Base-by-base conservation (phyloP, 2,888 invertebrate genomes). In the Drosophila paramelanica region DNA sequence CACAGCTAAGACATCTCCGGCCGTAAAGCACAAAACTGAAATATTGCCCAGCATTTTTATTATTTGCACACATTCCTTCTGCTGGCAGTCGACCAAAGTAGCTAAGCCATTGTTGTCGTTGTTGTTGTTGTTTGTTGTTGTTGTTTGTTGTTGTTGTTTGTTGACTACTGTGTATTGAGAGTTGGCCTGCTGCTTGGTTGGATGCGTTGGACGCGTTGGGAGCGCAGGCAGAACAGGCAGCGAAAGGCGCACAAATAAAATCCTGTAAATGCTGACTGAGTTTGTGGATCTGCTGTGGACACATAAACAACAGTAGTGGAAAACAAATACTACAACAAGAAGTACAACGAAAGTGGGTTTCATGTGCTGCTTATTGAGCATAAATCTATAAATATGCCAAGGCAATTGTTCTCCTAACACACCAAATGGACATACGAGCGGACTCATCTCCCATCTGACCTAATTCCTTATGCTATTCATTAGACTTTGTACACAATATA, bases 31-130 rank as follows among this genome's bases (percentile, higher is more conserved):
- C 67, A 56, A 64, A 67, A 67, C 77, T 84, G 82, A 83, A 83
- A 85, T 83, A 83, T 83, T 67, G 79, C 77, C 71, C 70, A 82
- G 71, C 74, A 79, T 79, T 82, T 77, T 78, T 84, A 78, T 81
- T 82, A 82, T 82, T 81, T 83, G 58, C 75, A 69, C 56, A 70
- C 66, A 77, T 60, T 64, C 57, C 59, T 38, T 65, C 57, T 60
- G 52, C 53, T 67, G 71, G 68, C 75, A 67, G 49, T 59, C 38
- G 71, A 60, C 71, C 71, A 77, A 77, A 74, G 71, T 72, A 67
- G 77, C 67, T 76, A 43, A 31, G 31, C 8, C 31, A 31, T 31
- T 31, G 8, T 31, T 33, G 57, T 47, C 67, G 56, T 41, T 36
- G 23, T 41, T 36, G 46, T n/a, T n/a, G n/a, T n/a, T n/a, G n/a